These are phyloP conservation scores for Rhyzopertha dominica DNA, from an alignment of 1,140 invertebrate genomes.

Conservation along the genomic window DNA sequence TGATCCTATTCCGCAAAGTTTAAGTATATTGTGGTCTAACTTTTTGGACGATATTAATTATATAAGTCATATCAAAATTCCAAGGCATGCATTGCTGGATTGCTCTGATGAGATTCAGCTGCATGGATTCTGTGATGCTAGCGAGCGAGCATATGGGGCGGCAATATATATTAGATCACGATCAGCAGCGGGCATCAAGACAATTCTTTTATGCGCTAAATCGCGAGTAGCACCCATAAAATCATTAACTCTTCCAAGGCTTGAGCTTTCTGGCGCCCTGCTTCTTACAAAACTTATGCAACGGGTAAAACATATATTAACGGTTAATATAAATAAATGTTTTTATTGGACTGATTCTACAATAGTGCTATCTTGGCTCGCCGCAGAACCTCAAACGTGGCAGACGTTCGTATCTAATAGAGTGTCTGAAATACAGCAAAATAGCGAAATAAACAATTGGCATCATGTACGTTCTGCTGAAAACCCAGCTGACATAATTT, in stretches of 20 bases:
- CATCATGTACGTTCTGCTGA: not conserved
- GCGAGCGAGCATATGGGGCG: no score
- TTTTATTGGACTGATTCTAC: slow-evolving; percentile 8
- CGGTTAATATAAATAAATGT: not conserved
- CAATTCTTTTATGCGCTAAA: slow-evolving; percentile 28
- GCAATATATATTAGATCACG: slow-evolving; percentile 18
- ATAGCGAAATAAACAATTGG: not conserved
- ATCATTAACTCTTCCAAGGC: slow-evolving; percentile 37
- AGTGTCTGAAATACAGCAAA: not conserved
- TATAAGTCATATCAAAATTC: slow-evolving; percentile 4
- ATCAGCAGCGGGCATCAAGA: not conserved
- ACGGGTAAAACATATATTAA: no score
- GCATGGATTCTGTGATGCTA: slow-evolving; percentile 36
- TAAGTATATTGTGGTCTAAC: slow-evolving; percentile 9
- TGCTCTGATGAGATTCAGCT: slow-evolving; percentile 21
- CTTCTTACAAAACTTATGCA: no score
- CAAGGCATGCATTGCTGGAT: no score
- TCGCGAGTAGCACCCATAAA: slow-evolving; percentile 41
- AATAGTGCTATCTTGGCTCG: slow-evolving; percentile 11
- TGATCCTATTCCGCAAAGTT: slow-evolving; percentile 20
- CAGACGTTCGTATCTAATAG: slow-evolving; percentile 4
- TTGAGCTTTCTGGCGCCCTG: slow-evolving; percentile 46
- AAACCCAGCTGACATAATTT: not conserved
- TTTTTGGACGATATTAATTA: not conserved
- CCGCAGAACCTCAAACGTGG: slow-evolving; percentile 1